Evolutionary conservation across 2,888 invertebrate genomes (phyloP).

Genomic region (Tachina fera): DNA sequence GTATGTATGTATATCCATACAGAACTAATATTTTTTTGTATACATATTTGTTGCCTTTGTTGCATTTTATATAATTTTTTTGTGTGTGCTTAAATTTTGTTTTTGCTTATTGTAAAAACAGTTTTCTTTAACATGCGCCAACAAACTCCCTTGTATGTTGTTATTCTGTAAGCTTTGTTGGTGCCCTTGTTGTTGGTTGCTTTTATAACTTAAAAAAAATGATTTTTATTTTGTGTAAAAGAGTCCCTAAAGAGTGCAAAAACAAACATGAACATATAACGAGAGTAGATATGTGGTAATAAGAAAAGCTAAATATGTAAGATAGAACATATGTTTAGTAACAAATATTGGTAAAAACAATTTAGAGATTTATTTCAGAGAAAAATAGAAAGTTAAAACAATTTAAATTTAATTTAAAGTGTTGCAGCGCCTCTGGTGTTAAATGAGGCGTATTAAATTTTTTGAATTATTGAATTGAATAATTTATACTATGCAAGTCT

Average conservation of each 20-base stretch:
- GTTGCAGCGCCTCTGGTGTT: too few relatives aligned
- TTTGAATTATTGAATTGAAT: too few relatives aligned
- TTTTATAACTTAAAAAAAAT: conserved; percentile 51
- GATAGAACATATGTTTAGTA: conserved; percentile 45
- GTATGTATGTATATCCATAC: background rate
- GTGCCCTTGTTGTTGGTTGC: conserved; percentile 1
- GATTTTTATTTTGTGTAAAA: conserved; percentile 33
- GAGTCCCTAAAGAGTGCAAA: conserved; percentile 56
- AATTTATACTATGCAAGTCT: too few relatives aligned
- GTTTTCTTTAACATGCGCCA: conserved; percentile 64
- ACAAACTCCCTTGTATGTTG: conserved; percentile 46
- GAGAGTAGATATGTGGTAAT: conserved; percentile 15
- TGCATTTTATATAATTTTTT: conserved; percentile 22
- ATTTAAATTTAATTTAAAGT: too few relatives aligned
- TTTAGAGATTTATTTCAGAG: conserved; percentile 15
- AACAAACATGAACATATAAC: conserved; percentile 10
- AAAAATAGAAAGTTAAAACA: too few relatives aligned
- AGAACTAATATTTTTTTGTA: too few relatives aligned
- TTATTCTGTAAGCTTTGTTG: conserved; percentile 3
- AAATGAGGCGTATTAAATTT: too few relatives aligned
- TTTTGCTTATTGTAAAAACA: conserved; percentile 18
- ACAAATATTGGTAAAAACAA: background rate
- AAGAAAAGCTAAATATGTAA: conserved; percentile 31
- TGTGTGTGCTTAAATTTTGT: conserved; percentile 26
- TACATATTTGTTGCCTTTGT: conserved; percentile 44